phyloP scores from a whole-genome alignment of 2,797 vertebrate species.

The Manis javanica region DNA sequence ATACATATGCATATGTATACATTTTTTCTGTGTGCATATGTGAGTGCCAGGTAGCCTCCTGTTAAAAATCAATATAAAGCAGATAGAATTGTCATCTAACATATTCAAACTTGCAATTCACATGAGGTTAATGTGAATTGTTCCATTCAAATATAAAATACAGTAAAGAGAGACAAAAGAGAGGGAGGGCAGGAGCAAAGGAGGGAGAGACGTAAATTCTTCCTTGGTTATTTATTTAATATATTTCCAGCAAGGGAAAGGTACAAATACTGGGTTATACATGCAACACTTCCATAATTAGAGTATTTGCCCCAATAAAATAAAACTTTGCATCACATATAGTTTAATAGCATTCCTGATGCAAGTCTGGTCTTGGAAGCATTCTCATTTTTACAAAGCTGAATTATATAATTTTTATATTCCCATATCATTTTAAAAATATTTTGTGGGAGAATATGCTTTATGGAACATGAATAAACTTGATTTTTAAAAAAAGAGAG shows the following conservation, averaged over 20 bases:
- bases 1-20: not conserved
- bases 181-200: not conserved
- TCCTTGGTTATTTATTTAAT: not conserved
- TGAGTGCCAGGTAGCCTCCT: not conserved
- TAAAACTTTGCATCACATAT: not conserved
- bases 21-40: not conserved
- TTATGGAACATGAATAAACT: not conserved
- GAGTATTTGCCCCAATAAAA: slow-evolving; percentile 43
- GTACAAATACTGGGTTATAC: not conserved
- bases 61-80: slow-evolving; percentile 19
- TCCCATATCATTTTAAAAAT: slow-evolving; percentile 31
- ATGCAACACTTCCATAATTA: not conserved
- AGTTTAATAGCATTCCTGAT: slow-evolving; percentile 23
- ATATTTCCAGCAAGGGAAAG: not conserved
- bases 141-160: slow-evolving; percentile 17
- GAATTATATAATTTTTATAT: slow-evolving; percentile 21
- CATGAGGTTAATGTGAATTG: not conserved
- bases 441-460: not conserved
- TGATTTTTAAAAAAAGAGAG: slow-evolving; percentile 59
- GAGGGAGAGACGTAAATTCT: not conserved
- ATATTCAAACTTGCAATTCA: not conserved
- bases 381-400: slow-evolving; percentile 15
- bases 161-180: not conserved
- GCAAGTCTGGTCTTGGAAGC: slow-evolving; percentile 25
- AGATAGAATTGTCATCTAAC: not conserved